phyloP scores from a whole-genome alignment of 2,888 invertebrate species.

The Aspidiotus destructor region DNA sequence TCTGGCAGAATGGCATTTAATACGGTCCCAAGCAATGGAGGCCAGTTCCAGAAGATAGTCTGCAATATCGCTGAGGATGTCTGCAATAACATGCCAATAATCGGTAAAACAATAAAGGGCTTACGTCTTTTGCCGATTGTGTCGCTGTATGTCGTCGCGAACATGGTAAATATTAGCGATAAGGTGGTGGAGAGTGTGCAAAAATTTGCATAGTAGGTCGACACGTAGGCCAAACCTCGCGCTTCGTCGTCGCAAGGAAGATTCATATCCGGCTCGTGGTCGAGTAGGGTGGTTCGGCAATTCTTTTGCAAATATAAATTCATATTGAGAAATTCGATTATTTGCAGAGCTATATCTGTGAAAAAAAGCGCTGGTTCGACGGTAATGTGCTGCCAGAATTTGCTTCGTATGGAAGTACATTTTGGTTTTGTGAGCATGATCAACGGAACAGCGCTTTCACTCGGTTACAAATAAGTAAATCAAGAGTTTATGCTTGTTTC shows the following conservation, averaged over 20 bases:
- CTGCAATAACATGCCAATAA: conserved; percentile 36
- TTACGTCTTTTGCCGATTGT: conserved; percentile 28
- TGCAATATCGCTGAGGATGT: conserved; percentile 35
- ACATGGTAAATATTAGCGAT: neutral
- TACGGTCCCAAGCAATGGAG: conserved; percentile 26
- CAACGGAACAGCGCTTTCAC: too few species aligned
- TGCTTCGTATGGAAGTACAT: too few species aligned
- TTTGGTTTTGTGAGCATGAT: too few species aligned
- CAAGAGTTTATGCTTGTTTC: too few species aligned
- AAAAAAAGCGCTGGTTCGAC: conserved; percentile 22
- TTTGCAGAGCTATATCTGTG: neutral
- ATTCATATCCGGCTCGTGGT: conserved; percentile 16
- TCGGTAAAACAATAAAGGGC: conserved; percentile 35
- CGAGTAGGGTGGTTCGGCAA: neutral
- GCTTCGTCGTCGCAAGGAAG: conserved; percentile 22
- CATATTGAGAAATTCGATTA: conserved; percentile 6
- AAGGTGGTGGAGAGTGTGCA: neutral
- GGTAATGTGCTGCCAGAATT: neutral
- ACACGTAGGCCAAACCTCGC: conserved; percentile 6
- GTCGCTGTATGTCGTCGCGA: conserved; percentile 17
- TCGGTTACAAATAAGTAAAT: too few species aligned
- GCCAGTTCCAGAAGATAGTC: conserved; percentile 36
- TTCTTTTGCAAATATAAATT: conserved; percentile 24
- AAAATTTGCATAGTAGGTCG: conserved; percentile 10
- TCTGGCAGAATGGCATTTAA: neutral